Conservation (phyloP, 2,113 vertebrate species). For the Cardinalis cardinalis region DNA sequence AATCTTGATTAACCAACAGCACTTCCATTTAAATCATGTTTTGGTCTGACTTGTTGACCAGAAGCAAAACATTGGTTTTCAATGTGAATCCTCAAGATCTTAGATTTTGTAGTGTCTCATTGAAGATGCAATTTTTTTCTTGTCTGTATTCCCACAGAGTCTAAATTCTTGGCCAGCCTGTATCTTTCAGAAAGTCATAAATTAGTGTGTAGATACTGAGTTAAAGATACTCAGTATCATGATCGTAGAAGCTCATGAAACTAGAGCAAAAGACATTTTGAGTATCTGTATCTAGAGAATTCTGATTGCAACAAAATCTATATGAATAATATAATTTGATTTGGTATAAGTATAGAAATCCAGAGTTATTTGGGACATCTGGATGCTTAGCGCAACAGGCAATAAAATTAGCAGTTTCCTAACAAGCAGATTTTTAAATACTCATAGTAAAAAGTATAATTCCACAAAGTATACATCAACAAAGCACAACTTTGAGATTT, state of each 20-base stretch:
- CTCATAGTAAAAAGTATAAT: not conserved
- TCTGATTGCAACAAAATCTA: not conserved
- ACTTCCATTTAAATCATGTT: not conserved
- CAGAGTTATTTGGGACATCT: not conserved
- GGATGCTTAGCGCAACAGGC: not conserved
- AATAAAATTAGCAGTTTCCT: not conserved
- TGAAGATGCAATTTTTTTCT: not conserved
- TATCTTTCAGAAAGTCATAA: not conserved
- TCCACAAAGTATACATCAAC: not conserved
- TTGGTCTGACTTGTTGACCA: not conserved
- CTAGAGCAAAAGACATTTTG: not conserved
- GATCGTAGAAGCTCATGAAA: not conserved
- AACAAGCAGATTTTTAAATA: not conserved
- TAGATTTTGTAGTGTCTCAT: not conserved
- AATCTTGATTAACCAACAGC: not conserved
- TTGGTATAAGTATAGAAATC: not conserved
- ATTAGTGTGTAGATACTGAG: not conserved
- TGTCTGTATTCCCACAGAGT: rapidly evolving
- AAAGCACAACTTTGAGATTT: not conserved
- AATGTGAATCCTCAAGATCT: not conserved
- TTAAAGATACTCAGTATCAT: not conserved
- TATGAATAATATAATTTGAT: not conserved
- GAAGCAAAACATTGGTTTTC: not conserved
- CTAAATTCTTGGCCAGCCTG: not conserved
- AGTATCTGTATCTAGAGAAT: not conserved